Evolutionary conservation across 2,888 invertebrate species (phyloP).

Genomic region (Nysson spinosus): DNA sequence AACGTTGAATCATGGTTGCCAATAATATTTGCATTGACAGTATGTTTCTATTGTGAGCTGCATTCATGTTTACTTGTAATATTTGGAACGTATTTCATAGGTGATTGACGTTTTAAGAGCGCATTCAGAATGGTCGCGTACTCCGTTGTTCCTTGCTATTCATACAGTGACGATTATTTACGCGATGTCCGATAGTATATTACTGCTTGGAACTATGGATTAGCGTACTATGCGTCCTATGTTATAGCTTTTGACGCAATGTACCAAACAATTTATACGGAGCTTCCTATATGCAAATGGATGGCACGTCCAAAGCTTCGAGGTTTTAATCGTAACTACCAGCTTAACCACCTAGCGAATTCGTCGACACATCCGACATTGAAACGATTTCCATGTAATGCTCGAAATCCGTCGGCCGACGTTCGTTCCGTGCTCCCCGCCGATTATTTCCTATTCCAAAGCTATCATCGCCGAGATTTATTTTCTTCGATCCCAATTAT

Average conservation of each 20-base stretch:
- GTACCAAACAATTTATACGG: conserved; percentile 40
- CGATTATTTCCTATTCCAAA: conserved; percentile 26
- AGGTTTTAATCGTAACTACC: conserved; percentile 58
- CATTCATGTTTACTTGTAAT: no score
- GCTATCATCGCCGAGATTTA: no score
- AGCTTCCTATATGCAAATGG: conserved; percentile 39
- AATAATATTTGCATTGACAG: no score
- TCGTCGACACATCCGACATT: conserved; percentile 52
- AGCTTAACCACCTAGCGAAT: conserved; percentile 51
- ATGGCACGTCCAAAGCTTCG: conserved; percentile 32
- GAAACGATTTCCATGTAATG: conserved; percentile 58
- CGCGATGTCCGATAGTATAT: conserved; percentile 15
- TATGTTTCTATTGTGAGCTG: no score
- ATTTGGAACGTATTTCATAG: no score
- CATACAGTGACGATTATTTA: conserved; percentile 25
- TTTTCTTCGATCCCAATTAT: not conserved
- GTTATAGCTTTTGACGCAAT: conserved; percentile 41
- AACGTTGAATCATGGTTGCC: no score
- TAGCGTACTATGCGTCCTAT: conserved; percentile 5
- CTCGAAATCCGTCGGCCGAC: conserved; percentile 41
- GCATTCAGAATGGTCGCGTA: no score
- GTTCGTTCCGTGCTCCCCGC: conserved; percentile 10
- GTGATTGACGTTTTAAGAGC: no score
- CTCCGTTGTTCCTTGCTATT: no score
- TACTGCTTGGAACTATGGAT: conserved; percentile 11